Evolutionary conservation across 1,140 invertebrate genomes (phyloP), one percentile per base, ranked within the genome.

Genomic region (Drosophila lini): DNA sequence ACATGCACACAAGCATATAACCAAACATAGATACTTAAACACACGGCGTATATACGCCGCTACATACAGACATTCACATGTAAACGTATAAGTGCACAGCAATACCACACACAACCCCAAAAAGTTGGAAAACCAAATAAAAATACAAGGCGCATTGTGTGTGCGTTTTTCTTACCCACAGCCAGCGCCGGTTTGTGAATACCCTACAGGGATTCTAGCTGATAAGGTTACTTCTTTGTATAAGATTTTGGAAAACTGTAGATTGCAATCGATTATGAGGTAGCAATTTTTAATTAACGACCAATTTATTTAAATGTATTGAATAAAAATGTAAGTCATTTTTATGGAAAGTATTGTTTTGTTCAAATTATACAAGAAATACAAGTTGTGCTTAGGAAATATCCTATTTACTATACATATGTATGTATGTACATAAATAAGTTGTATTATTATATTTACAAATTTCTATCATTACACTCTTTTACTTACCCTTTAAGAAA

Each of bases 121-220:
- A 75, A 86, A 83, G 83, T 86, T 88, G 83, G 83, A 88, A 86
- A 86, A 88, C 83, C 83, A 86, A 88, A 86, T 83, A 86, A 86
- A 86, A 86, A 86, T 83, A 88, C 83, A 76, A 88, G 71, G 80
- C 83, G 75, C 67, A 64, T 70, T 88, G 75, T 80, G 52, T 86
- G 79, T 73, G 75, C 74, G 63, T 86, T 88, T 70, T 76, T 76
- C 74, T 76, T 80, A 58, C 61, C 15, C 28, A 22, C 34, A n/a
- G 28, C 28, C 8, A 34, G 36, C 44, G 65, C 55, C 80, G 80
- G 80, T 41, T 42, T 47, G 0, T 15, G 5, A 25, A 52, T 75
- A 52, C 60, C 36, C 83, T 86, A 48, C 38, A 8, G 5, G 25
- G 13, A 22, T 31, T 22, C 13, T 13, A 5, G 3, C 0, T 0